These are phyloP conservation scores for Pelagia noctiluca DNA, from an alignment of 30 jellyfish, hydroid and myxozoan genomes.

Conservation along the genomic window DNA sequence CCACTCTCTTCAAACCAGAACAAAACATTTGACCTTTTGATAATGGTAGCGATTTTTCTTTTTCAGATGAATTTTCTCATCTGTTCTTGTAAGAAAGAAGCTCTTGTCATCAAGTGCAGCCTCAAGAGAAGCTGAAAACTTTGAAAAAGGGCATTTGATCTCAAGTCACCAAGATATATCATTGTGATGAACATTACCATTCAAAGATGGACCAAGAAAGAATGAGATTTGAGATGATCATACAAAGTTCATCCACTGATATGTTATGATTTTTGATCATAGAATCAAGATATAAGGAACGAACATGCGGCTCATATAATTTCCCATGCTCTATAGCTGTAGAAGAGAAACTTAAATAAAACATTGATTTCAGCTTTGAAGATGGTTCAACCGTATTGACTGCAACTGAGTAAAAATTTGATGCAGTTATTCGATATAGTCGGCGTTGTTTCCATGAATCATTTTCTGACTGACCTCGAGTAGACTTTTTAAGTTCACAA, in stretches of 20 bases:
- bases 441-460: slow-evolving; percentile 40
- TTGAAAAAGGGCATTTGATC: slow-evolving; percentile 58
- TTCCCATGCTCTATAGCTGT: slow-evolving; percentile 39
- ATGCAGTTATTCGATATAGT: slow-evolving; percentile 53
- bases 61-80: slow-evolving; percentile 12
- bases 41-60: slow-evolving; percentile 29
- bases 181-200: slow-evolving; percentile 11
- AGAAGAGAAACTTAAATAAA: slow-evolving; percentile 25
- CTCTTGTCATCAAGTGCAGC: slow-evolving; percentile 51
- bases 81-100: slow-evolving; percentile 8
- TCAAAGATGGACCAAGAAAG: slow-evolving; percentile 34
- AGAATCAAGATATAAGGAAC: slow-evolving; percentile 23
- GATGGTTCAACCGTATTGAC: slow-evolving; percentile 65
- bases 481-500: slow-evolving; percentile 16
- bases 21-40: slow-evolving; percentile 65
- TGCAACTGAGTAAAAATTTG: slow-evolving; percentile 50
- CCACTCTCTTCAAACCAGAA: slow-evolving; percentile 35
- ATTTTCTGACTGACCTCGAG: slow-evolving; percentile 47
- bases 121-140: slow-evolving; percentile 27
- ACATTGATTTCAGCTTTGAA: slow-evolving; percentile 49
- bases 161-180: slow-evolving; percentile 46
- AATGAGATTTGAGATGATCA: slow-evolving; percentile 39
- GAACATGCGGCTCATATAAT: slow-evolving; percentile 48
- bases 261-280: background rate
- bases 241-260: slow-evolving; percentile 19